Evolutionary conservation across 2,888 invertebrate genomes (phyloP).

Genomic region (Volucella inflata): DNA sequence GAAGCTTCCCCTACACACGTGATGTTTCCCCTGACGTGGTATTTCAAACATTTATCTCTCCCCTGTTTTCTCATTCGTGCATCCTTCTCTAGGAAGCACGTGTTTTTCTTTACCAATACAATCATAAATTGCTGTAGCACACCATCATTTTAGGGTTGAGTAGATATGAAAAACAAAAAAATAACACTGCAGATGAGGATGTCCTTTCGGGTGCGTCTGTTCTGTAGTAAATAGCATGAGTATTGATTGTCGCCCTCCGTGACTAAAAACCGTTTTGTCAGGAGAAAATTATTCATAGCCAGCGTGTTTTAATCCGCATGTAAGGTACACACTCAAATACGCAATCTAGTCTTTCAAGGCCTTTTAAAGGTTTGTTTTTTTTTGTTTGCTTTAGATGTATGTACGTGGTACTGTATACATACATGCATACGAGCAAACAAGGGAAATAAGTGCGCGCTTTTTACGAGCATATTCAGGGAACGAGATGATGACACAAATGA

Average conservation of each 20-base stretch:
- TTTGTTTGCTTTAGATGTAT: not conserved
- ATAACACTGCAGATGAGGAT: not conserved
- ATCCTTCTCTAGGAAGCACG: conserved; percentile 46
- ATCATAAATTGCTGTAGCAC: not conserved
- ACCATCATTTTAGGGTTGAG: not conserved
- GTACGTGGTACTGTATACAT: too few species aligned
- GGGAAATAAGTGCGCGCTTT: conserved; percentile 5
- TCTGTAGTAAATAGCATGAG: not conserved
- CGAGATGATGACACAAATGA: not conserved
- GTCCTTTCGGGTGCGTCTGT: conserved; percentile 34
- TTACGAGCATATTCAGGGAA: conserved; percentile 9
- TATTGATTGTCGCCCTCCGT: conserved; percentile 45
- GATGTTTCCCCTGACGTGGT: conserved; percentile 32
- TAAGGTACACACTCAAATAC: not conserved
- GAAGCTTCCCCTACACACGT: conserved; percentile 5
- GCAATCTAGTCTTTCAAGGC: not conserved
- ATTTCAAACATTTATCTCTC: conserved; percentile 40
- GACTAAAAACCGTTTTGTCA: conserved; percentile 32
- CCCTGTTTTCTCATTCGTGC: conserved; percentile 9
- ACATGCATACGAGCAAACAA: too few species aligned
- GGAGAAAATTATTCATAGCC: conserved; percentile 32
- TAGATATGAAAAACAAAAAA: not conserved
- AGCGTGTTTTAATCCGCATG: conserved; percentile 4
- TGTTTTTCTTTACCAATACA: conserved; percentile 51
- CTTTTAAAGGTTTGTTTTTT: conserved; percentile 23